Conservation (phyloP, 1,140 invertebrate species). For the Papilio dardanus region DNA sequence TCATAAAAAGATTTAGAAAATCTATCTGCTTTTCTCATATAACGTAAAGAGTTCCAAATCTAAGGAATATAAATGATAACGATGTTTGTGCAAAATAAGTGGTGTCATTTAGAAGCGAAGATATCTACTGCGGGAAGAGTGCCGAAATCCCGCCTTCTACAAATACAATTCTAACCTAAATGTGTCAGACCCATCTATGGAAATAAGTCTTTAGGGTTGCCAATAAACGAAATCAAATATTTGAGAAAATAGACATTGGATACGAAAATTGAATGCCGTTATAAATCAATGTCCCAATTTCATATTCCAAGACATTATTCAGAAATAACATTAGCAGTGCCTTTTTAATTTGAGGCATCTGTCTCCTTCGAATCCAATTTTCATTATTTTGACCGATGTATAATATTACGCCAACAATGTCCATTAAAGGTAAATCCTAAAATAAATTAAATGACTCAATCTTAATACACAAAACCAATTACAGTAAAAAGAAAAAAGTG, state of each 20-base stretch:
- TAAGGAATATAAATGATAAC: slow-evolving; percentile 22
- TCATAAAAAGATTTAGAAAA: not conserved
- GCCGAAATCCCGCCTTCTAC: slow-evolving; percentile 48
- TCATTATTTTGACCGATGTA: not conserved
- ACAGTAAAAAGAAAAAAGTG: not conserved
- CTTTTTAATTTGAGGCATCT: not conserved
- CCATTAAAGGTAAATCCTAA: not conserved
- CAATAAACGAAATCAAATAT: slow-evolving; percentile 21
- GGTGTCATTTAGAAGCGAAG: slow-evolving; percentile 39
- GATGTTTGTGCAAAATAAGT: slow-evolving; percentile 30
- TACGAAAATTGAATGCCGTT: not conserved
- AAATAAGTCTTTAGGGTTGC: slow-evolving; percentile 49
- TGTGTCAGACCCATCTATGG: slow-evolving; percentile 49
- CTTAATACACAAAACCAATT: not conserved
- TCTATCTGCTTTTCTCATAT: not conserved
- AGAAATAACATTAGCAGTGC: not conserved
- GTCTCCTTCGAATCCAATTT: not conserved
- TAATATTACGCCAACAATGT: not conserved
- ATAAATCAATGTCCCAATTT: not conserved
- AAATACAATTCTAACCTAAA: slow-evolving; percentile 59
- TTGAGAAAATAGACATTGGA: slow-evolving; percentile 12
- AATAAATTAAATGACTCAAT: not conserved
- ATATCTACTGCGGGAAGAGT: slow-evolving; percentile 39
- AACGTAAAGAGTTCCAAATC: slow-evolving; percentile 10
- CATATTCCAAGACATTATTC: not conserved